Conservation (phyloP, 2,888 invertebrate genomes). For the Ormia ochracea region DNA sequence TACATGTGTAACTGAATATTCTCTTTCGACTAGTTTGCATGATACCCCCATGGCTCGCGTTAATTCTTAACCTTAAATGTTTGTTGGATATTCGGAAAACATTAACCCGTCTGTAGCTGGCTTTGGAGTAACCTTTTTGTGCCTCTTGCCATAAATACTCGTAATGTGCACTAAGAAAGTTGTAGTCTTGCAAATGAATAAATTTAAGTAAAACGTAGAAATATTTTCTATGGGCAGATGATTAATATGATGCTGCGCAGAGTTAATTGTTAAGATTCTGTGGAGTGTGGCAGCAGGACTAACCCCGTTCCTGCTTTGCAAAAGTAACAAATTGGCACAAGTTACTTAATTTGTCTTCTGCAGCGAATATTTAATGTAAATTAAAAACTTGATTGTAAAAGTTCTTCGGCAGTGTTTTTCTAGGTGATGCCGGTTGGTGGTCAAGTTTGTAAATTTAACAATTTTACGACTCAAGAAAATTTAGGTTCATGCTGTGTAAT, state of each 20-base stretch:
- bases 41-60: background rate
- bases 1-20: too few relatives aligned
- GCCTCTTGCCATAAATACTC: background rate
- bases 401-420: constrained; percentile 17
- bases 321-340: background rate
- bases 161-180: background rate
- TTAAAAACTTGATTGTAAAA: constrained; percentile 13
- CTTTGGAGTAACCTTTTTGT: constrained; percentile 22
- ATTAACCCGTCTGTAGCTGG: constrained; percentile 9
- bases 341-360: background rate
- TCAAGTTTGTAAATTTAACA: constrained; percentile 37
- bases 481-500: background rate
- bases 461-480: constrained; percentile 49
- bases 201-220: constrained; percentile 7
- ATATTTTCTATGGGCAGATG: constrained; percentile 16
- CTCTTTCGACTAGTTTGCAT: too few relatives aligned
- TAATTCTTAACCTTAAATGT: constrained; percentile 11
- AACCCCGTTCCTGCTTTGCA: background rate
- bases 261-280: constrained; percentile 54
- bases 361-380: constrained; percentile 27
- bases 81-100: constrained; percentile 21
- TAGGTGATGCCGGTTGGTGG: constrained; percentile 34
- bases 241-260: constrained; percentile 47
- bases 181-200: constrained; percentile 26
- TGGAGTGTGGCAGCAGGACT: constrained; percentile 1